Conservation (phyloP, 2,113 vertebrate genomes). For the Oreochromis tanganicae region DNA sequence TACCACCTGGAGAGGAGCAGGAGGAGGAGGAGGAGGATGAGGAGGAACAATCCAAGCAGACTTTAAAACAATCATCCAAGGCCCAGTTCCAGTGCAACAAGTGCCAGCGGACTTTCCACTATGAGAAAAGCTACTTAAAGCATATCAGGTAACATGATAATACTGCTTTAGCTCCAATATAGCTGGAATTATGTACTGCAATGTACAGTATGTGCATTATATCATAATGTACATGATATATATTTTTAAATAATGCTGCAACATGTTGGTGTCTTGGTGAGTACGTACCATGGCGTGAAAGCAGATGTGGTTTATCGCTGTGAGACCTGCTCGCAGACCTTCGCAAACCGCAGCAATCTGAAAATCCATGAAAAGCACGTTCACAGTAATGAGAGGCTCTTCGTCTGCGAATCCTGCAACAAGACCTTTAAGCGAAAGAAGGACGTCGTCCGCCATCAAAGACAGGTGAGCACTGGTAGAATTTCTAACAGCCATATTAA, state of each 20-base stretch:
- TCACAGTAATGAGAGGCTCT: slow-evolving; percentile 89
- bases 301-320: slow-evolving; percentile 82
- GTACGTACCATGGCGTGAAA: slow-evolving; percentile 79
- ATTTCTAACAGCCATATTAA: not conserved
- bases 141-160: slow-evolving; percentile 57
- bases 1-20: slow-evolving; percentile 5
- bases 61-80: slow-evolving; percentile 55
- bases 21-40: not conserved
- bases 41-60: slow-evolving; percentile 32
- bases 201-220: not conserved
- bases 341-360: slow-evolving; percentile 94
- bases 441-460: slow-evolving; percentile 88
- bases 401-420: slow-evolving; percentile 82
- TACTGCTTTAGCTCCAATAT: not conserved
- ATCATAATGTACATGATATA: not conserved
- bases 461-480: slow-evolving; percentile 66
- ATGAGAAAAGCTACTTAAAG: slow-evolving; percentile 75
- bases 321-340: slow-evolving; percentile 87
- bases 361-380: slow-evolving; percentile 93
- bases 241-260: not conserved
- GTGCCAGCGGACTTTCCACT: slow-evolving; percentile 72
- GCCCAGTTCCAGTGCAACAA: slow-evolving; percentile 79
- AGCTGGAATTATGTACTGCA: not conserved
- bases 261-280: slow-evolving; percentile 58
- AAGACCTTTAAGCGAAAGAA: slow-evolving; percentile 98